These are phyloP conservation scores for Sisyra terminalis DNA, from an alignment of 2,888 invertebrate species.

Conservation along the genomic window DNA sequence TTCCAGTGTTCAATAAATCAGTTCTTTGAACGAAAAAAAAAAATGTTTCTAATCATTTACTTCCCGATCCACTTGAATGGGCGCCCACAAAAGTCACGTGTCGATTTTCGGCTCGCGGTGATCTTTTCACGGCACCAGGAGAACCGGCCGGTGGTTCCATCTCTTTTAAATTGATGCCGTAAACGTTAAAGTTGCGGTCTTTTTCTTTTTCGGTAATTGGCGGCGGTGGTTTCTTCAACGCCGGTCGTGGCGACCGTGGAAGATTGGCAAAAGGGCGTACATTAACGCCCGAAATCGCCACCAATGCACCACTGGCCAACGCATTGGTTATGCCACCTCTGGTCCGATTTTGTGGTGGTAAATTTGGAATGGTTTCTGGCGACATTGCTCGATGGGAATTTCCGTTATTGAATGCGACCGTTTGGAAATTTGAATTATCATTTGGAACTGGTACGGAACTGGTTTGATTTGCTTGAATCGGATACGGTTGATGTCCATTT, in stretches of 20 bases:
- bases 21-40: too few relatives aligned
- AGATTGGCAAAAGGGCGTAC: neutral
- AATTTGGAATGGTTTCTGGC: conserved; percentile 1
- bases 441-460: neutral
- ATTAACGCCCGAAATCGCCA: conserved; percentile 1
- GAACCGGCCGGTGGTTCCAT: neutral
- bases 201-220: conserved; percentile 3
- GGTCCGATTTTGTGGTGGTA: neutral
- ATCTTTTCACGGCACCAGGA: neutral
- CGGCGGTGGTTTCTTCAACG: neutral
- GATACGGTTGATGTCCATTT: neutral
- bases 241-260: neutral
- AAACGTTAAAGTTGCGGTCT: conserved; percentile 6
- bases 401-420: neutral
- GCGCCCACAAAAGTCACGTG: conserved; percentile 1
- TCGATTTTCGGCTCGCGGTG: neutral
- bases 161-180: conserved; percentile 3
- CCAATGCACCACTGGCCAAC: neutral
- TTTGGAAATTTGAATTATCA: neutral
- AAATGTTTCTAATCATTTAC: too few relatives aligned
- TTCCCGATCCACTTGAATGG: too few relatives aligned
- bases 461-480: neutral
- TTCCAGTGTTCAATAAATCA: too few relatives aligned
- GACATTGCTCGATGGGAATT: neutral
- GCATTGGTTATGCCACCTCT: conserved; percentile 1